Base-by-base conservation (phyloP, 2,113 vertebrate genomes). In the Dicrurus megarhynchus region DNA sequence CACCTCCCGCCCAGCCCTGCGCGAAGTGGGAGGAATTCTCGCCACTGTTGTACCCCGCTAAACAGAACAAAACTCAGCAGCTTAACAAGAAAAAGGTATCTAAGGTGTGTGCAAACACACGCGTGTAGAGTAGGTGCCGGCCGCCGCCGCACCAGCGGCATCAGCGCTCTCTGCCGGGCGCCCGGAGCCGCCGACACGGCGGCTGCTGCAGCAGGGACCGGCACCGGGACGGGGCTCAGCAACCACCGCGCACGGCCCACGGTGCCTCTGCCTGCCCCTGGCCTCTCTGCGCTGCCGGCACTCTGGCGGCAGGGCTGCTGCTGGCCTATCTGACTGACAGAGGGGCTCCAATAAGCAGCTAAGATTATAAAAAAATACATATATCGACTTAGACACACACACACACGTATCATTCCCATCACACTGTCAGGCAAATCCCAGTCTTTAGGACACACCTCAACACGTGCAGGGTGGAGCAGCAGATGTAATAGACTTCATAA, bases 71-170 rank as follows among this genome's bases (percentile, higher is more conserved):
- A 76, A 0, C 13, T 16, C 44, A 21, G 6, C 2, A 44, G 3
- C 5, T 12, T 3, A 14, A 30, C 10, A 6, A 7, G 20, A 8
- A 8, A 17, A 30, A 3, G 3, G 13, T 0, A 1, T 0, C 8
- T 2, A 3, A 23, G 17, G 1, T 3, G 7, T 3, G 11, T 2
- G 13, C 18, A 2, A 5, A 8, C 20, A 3, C 17, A 4, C 1
- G 22, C 2, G 1, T 3, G 12, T 0, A 6, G 3, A 18, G 60
- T 1, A 10, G 55, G 20, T 16, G 44, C 64, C n/a, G 6, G 11
- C 18, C 3, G 14, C 53, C 9, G 8, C 33, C 3, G 16, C 52
- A 14, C 5, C 49, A 20, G 24, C 87, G n/a, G 12, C 46, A 42
- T 3, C 87, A 53, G 76, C 57, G 61, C 71, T 52, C 84, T 53